Conservation (phyloP, 2,888 invertebrate species). For the Gastrophysa polygoni region DNA sequence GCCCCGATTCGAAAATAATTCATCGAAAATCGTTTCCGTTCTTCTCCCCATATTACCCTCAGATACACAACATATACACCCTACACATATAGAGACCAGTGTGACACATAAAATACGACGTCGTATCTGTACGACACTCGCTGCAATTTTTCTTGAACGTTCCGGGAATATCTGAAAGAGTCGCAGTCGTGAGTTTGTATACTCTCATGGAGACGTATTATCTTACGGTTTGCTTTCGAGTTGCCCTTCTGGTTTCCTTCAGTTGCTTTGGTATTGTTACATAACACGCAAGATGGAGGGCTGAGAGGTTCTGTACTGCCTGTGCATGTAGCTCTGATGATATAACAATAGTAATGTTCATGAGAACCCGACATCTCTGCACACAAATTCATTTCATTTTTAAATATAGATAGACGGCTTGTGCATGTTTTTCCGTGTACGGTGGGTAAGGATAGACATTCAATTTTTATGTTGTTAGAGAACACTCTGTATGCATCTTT, state of each 20-base stretch:
- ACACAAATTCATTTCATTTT: no score
- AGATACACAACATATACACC: neutral
- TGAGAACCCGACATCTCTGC: no score
- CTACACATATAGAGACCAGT: neutral
- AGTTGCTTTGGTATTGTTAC: neutral
- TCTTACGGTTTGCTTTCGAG: neutral
- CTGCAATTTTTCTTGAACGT: slow-evolving; percentile 1
- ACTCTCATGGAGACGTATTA: neutral
- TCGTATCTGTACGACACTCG: neutral
- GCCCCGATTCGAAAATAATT: neutral
- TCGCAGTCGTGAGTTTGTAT: neutral
- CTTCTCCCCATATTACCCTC: neutral
- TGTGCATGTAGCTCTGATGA: no score
- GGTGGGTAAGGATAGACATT: no score
- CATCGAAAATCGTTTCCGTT: neutral
- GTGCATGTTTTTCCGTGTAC: no score
- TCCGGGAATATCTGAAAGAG: neutral
- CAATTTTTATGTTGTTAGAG: no score
- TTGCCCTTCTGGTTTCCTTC: neutral
- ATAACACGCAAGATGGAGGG: neutral
- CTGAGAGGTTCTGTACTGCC: no score
- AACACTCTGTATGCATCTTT: no score
- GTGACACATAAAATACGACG: neutral
- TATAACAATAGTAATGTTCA: no score
- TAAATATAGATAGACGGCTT: no score